Evolutionary conservation across 2,888 invertebrate genomes (phyloP).

Genomic region (Thelaira solivaga): DNA sequence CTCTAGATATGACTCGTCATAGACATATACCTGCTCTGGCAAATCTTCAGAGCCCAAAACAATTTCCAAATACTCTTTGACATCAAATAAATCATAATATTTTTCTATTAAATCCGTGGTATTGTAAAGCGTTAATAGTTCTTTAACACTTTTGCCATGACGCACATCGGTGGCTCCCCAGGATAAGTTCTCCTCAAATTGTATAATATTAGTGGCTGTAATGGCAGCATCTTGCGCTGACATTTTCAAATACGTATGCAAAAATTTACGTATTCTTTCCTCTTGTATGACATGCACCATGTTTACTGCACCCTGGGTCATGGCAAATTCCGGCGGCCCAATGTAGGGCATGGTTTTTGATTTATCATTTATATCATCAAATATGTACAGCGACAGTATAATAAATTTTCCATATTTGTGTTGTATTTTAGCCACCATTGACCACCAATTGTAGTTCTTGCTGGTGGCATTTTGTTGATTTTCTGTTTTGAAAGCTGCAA

Average conservation of each 20-base stretch:
- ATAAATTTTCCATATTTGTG: constrained; percentile 68
- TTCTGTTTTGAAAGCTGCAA: constrained; percentile 64
- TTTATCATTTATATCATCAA: constrained; percentile 67
- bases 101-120: constrained; percentile 64
- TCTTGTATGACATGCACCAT: constrained; percentile 47
- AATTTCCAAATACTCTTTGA: constrained; percentile 67
- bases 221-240: constrained; percentile 56
- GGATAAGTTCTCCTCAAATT: constrained; percentile 64
- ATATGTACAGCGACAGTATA: constrained; percentile 68
- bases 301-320: constrained; percentile 8
- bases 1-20: constrained; percentile 65
- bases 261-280: constrained; percentile 34
- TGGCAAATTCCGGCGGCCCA: constrained; percentile 61
- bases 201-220: constrained; percentile 64
- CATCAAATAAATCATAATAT: constrained; percentile 66
- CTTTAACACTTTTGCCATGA: constrained; percentile 53
- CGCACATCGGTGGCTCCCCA: constrained; percentile 43
- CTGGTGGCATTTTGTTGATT: constrained; percentile 55
- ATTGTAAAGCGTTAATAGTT: constrained; percentile 60
- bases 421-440: constrained; percentile 67
- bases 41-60: constrained; percentile 67
- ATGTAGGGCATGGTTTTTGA: constrained; percentile 68
- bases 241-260: constrained; percentile 66
- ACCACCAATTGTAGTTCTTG: constrained; percentile 73
- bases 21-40: constrained; percentile 68